Percentiles rank a stretch among this genome's conserved stretches.
Evolutionary conservation across 2,888 invertebrate genomes (phyloP).

Genomic region (Sialis fuliginosa): DNA sequence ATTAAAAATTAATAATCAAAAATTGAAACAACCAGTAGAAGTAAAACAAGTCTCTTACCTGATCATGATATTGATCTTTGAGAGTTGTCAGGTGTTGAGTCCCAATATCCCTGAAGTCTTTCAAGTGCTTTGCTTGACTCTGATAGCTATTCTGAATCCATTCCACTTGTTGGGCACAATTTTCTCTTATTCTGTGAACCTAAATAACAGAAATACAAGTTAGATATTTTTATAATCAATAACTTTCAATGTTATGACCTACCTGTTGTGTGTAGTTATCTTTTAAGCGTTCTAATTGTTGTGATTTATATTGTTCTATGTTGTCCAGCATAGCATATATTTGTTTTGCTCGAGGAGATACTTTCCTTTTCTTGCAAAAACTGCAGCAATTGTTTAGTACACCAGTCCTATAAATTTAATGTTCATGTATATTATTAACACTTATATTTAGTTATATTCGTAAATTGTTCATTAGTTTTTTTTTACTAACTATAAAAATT

Average conservation of each 20-base stretch:
- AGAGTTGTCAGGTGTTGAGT: conserved; percentile 71
- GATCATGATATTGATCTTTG: conserved; percentile 83
- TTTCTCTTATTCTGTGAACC: conserved; percentile 83
- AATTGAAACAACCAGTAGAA: background rate
- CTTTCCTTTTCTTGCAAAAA: conserved; percentile 51
- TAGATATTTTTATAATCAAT: background rate
- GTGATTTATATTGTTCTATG: conserved; percentile 77
- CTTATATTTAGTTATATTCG: no score
- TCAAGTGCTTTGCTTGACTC: conserved; percentile 67
- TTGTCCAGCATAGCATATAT: conserved; percentile 78
- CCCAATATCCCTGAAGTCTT: conserved; percentile 82
- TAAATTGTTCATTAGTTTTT: no score
- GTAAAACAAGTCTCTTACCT: conserved; percentile 34
- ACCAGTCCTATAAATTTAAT: conserved; percentile 40
- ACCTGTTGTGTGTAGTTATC: conserved; percentile 88
- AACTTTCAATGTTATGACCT: conserved; percentile 11
- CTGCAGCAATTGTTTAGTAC: conserved; percentile 53
- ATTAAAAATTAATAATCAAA: conserved; percentile 4
- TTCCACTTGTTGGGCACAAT: conserved; percentile 86
- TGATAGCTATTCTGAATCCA: conserved; percentile 86
- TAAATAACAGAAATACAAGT: conserved; percentile 16
- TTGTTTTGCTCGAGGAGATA: conserved; percentile 63
- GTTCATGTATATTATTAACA: background rate
- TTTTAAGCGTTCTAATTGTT: conserved; percentile 70
- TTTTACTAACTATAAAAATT: background rate